A percentile compares a stretch with the other conserved stretches of the same genome.
Evolutionary conservation across 1,140 invertebrate species (phyloP).

Genomic region (Ceratina australensis): DNA sequence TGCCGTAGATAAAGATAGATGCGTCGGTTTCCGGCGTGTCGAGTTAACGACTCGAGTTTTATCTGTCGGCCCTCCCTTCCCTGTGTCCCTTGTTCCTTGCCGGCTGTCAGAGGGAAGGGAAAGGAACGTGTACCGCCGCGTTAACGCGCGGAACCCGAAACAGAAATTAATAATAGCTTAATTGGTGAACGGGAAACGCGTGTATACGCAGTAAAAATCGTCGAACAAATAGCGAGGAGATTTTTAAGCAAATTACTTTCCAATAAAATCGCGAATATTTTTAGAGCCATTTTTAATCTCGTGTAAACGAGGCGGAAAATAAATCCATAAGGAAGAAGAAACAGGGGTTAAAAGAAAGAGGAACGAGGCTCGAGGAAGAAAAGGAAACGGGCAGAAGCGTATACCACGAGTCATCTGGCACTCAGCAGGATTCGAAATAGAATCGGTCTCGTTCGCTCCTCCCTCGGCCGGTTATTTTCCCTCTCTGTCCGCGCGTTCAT

Average conservation of each 20-base stretch:
- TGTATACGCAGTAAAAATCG: neutral
- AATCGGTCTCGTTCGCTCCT: slow-evolving; percentile 61
- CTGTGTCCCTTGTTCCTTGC: slow-evolving; percentile 42
- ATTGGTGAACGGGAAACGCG: neutral
- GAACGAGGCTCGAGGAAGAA: slow-evolving; percentile 43
- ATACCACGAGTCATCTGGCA: slow-evolving; percentile 76
- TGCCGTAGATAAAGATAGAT: slow-evolving; percentile 76
- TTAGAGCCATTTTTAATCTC: neutral
- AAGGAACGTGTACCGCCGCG: slow-evolving; percentile 4
- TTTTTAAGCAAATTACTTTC: neutral
- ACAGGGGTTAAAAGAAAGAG: slow-evolving; percentile 3
- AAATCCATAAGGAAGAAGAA: neutral
- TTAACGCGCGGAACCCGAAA: slow-evolving; percentile 8
- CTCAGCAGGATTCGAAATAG: slow-evolving; percentile 78
- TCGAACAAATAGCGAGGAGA: too few species aligned
- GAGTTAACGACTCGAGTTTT: slow-evolving; percentile 76
- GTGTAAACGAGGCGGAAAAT: neutral
- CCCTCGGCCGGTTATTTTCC: slow-evolving; percentile 18
- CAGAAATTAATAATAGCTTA: slow-evolving; percentile 43
- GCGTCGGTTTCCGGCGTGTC: slow-evolving; percentile 75
- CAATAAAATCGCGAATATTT: neutral
- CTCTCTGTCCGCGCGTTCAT: slow-evolving; percentile 45
- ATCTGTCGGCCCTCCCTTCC: slow-evolving; percentile 61
- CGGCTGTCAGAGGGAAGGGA: slow-evolving; percentile 31
- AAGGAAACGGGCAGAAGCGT: slow-evolving; percentile 50